A percentile compares a stretch with the other conserved stretches of the same genome.
phyloP scores from a whole-genome alignment of 2,888 invertebrate genomes.

The Clanis bilineata region DNA sequence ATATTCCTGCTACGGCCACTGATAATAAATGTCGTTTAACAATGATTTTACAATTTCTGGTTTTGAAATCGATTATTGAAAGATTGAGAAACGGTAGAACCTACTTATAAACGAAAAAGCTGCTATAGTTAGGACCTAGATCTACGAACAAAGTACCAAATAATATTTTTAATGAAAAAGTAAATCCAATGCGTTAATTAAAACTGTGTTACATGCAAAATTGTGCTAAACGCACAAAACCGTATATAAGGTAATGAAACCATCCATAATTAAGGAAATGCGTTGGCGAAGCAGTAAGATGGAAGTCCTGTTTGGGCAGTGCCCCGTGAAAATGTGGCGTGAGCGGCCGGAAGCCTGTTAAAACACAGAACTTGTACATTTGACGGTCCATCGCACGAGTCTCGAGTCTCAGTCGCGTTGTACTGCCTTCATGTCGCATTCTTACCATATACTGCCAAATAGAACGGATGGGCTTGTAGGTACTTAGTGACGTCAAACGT shows the following conservation, averaged over 20 bases:
- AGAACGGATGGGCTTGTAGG: not conserved
- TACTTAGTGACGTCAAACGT: slow-evolving; percentile 13
- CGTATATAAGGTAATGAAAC: not conserved
- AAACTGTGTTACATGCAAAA: not conserved
- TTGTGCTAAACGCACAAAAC: not conserved
- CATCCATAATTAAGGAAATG: slow-evolving; percentile 18
- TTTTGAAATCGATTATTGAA: no score
- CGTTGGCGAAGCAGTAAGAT: slow-evolving; percentile 53
- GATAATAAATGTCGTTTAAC: no score
- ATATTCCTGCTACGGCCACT: no score
- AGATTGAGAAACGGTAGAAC: no score
- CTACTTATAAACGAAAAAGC: no score
- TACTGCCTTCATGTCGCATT: not conserved
- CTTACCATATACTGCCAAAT: not conserved
- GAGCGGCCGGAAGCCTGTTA: slow-evolving; percentile 53
- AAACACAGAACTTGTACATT: slow-evolving; percentile 51
- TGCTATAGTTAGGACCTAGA: no score
- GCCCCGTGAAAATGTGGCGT: slow-evolving; percentile 55
- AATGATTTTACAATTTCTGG: no score
- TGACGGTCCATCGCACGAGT: slow-evolving; percentile 4
- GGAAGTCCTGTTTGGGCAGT: slow-evolving; percentile 64
- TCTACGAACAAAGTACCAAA: no score
- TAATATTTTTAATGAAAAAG: no score
- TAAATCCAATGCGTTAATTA: no score
- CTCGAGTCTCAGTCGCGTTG: slow-evolving; percentile 1